Percentiles rank a stretch among this genome's conserved stretches.
These are phyloP conservation scores for Acanthosepion lycidas DNA, from an alignment of 2,888 invertebrate species.

Conservation along the genomic window DNA sequence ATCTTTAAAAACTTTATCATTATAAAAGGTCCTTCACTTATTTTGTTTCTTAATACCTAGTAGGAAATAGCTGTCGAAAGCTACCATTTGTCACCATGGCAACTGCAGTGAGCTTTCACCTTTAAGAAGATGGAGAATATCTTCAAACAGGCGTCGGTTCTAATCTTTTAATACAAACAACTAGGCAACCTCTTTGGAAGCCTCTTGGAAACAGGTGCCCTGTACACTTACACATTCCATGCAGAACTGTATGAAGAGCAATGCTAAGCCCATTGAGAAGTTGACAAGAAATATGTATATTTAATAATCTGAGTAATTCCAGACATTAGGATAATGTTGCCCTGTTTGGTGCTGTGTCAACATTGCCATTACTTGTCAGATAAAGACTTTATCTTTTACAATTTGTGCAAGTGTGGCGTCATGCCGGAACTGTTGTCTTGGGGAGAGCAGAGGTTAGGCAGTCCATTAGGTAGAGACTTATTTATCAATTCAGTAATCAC, in stretches of 20 bases:
- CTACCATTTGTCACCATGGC: background rate
- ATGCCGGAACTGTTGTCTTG: slow-evolving; percentile 8
- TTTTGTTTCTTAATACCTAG: background rate
- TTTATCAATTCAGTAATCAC: slow-evolving; percentile 9
- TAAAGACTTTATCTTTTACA: slow-evolving; percentile 33
- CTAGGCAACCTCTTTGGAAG: slow-evolving; percentile 17
- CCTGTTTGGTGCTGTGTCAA: slow-evolving; percentile 1
- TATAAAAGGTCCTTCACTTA: background rate
- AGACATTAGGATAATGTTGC: slow-evolving; percentile 8
- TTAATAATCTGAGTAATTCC: slow-evolving; percentile 33
- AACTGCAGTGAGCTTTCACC: slow-evolving; percentile 17
- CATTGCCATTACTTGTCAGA: slow-evolving; percentile 33
- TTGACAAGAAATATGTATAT: slow-evolving; percentile 33
- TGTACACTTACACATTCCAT: background rate
- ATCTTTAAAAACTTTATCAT: background rate
- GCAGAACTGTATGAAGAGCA: too few species aligned
- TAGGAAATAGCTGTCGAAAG: background rate
- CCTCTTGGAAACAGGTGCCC: slow-evolving; percentile 18
- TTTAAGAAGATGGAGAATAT: slow-evolving; percentile 22
- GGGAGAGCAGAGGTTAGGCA: slow-evolving; percentile 33
- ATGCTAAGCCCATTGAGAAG: slow-evolving; percentile 33
- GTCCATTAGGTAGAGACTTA: slow-evolving; percentile 33
- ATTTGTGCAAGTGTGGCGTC: slow-evolving; percentile 33
- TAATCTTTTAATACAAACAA: background rate
- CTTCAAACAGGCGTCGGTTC: slow-evolving; percentile 20